Percentiles rank a stretch among this genome's conserved stretches.
These are phyloP conservation scores for Andricus curvator DNA, from an alignment of 2,888 invertebrate genomes.

Conservation along the genomic window DNA sequence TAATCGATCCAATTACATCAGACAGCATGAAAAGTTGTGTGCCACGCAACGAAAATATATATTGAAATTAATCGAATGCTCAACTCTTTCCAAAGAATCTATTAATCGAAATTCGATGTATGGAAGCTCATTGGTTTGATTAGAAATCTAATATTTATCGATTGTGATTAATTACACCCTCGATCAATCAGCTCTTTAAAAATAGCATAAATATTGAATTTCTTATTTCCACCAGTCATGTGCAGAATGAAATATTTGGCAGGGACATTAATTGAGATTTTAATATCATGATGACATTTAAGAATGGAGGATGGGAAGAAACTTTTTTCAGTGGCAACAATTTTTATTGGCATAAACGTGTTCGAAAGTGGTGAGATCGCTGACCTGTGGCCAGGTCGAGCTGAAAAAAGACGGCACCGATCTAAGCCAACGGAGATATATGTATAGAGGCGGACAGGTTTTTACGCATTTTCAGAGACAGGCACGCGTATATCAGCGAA, in stretches of 20 bases:
- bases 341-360: slow-evolving; percentile 22
- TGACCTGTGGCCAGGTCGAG: slow-evolving; percentile 18
- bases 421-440: neutral
- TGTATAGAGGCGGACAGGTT: slow-evolving; percentile 30
- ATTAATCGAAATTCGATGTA: neutral
- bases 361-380: slow-evolving; percentile 34
- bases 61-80: slow-evolving; percentile 21
- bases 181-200: too few relatives aligned
- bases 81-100: slow-evolving; percentile 10
- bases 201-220: too few relatives aligned
- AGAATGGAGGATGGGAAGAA: slow-evolving; percentile 1
- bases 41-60: slow-evolving; percentile 9
- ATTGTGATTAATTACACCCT: too few relatives aligned
- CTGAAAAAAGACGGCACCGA: slow-evolving; percentile 8
- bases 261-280: neutral
- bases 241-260: neutral
- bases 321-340: slow-evolving; percentile 28
- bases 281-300: neutral
- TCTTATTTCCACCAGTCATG: neutral
- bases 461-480: slow-evolving; percentile 38
- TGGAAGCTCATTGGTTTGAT: neutral
- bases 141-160: too few relatives aligned
- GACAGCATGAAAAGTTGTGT: slow-evolving; percentile 28
- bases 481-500: slow-evolving; percentile 34
- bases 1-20: slow-evolving; percentile 27